phyloP scores from a whole-genome alignment of 2,888 invertebrate genomes.

The Synanthedon andrenaeformis region DNA sequence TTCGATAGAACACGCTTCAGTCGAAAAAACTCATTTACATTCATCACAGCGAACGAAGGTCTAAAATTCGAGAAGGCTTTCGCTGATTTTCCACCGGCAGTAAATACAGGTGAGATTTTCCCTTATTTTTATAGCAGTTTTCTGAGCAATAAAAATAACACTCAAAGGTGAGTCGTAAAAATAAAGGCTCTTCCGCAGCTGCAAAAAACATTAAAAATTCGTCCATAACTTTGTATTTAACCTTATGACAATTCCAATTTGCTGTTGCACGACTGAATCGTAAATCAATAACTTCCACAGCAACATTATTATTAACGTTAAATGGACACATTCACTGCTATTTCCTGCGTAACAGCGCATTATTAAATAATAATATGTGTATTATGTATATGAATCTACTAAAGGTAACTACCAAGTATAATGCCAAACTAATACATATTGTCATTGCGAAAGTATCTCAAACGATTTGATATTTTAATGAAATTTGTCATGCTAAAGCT shows the following conservation, averaged over 20 bases:
- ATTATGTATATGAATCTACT: too few relatives aligned
- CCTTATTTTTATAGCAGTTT: not conserved
- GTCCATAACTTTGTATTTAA: not conserved
- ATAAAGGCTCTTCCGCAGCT: not conserved
- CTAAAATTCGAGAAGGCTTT: too few relatives aligned
- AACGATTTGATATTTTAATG: too few relatives aligned
- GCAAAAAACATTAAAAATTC: not conserved
- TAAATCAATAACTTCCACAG: not conserved
- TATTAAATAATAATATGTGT: too few relatives aligned
- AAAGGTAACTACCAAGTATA: too few relatives aligned
- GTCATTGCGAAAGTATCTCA: too few relatives aligned
- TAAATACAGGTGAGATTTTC: not conserved
- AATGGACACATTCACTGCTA: not conserved
- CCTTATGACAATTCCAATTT: not conserved
- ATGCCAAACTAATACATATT: too few relatives aligned
- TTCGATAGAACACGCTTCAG: too few relatives aligned
- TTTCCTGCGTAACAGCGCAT: not conserved
- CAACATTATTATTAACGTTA: not conserved
- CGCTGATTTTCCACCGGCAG: not conserved
- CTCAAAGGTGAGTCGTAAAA: constrained; percentile 9
- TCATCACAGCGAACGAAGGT: too few relatives aligned
- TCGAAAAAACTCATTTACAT: too few relatives aligned
- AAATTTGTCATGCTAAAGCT: too few relatives aligned
- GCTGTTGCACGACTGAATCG: not conserved
- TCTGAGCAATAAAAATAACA: constrained; percentile 8